Percentiles rank a stretch among this genome's conserved stretches.
Evolutionary conservation across 1,140 invertebrate genomes (phyloP).

Genomic region (Spodoptera litura): DNA sequence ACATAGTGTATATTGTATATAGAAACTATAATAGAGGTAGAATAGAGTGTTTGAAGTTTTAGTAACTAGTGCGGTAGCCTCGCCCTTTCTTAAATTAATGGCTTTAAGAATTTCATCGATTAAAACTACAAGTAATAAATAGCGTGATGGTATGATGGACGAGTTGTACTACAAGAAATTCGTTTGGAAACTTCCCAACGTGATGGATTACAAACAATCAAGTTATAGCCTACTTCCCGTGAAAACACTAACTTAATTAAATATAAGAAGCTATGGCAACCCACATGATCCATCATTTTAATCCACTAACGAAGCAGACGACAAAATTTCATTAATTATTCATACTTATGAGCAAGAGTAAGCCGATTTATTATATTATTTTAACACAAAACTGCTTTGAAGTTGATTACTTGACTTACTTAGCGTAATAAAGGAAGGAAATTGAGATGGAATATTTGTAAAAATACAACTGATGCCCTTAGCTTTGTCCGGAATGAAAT

Average conservation of each 20-base stretch:
- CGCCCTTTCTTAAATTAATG: too few relatives aligned
- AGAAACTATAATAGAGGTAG: too few relatives aligned
- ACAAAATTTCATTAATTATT: conserved; percentile 48
- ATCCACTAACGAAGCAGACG: conserved; percentile 41
- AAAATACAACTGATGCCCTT: not conserved
- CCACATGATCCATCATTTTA: conserved; percentile 45
- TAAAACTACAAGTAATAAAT: too few relatives aligned
- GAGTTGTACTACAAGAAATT: not conserved
- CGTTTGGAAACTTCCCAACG: not conserved
- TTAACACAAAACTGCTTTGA: conserved; percentile 34
- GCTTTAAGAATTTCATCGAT: too few relatives aligned
- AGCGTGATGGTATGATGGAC: too few relatives aligned
- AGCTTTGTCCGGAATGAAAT: not conserved
- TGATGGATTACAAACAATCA: conserved; percentile 11
- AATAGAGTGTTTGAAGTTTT: too few relatives aligned
- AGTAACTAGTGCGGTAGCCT: too few relatives aligned
- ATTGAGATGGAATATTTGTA: conserved; percentile 2
- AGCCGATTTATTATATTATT: conserved; percentile 42
- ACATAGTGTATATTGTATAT: too few relatives aligned
- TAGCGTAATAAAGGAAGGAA: not conserved
- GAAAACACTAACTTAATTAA: conserved; percentile 27
- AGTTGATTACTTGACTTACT: conserved; percentile 22
- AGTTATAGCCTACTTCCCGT: conserved; percentile 10
- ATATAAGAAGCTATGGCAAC: conserved; percentile 21
- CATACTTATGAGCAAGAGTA: conserved; percentile 35